These are phyloP conservation scores for Naja naja DNA, from an alignment of 2,113 vertebrate genomes.

Conservation along the genomic window DNA sequence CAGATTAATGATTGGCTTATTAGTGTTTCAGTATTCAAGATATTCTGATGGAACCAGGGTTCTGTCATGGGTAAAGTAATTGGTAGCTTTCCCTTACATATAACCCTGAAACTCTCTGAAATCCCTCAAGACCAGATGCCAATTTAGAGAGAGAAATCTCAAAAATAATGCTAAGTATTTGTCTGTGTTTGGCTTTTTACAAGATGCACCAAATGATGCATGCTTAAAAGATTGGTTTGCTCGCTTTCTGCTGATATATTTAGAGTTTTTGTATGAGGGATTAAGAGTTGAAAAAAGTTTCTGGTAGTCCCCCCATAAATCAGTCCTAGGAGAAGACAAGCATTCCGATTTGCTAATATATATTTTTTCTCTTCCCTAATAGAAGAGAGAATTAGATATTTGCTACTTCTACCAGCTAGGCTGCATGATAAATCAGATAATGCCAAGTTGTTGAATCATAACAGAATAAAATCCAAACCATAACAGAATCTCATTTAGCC, in stretches of 20 bases:
- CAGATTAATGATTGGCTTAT: background rate
- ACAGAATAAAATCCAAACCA: slow-evolving; percentile 34
- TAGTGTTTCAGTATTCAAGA: background rate
- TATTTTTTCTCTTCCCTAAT: background rate
- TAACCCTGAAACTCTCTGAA: background rate
- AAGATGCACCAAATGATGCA: background rate
- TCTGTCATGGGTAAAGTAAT: background rate
- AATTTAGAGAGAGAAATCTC: background rate
- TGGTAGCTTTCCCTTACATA: background rate
- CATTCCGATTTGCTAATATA: background rate
- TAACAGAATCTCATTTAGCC: slow-evolving; percentile 35
- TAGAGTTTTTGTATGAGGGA: background rate
- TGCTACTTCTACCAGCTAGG: slow-evolving; percentile 42
- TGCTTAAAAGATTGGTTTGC: background rate
- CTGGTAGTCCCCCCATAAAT: background rate
- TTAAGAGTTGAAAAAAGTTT: background rate
- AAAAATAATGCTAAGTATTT: background rate
- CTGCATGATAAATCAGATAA: slow-evolving; percentile 37
- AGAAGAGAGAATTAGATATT: slow-evolving; percentile 16
- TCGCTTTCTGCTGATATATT: background rate
- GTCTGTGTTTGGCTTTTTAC: background rate
- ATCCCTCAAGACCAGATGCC: background rate
- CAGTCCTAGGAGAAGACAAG: background rate
- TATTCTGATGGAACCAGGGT: background rate
- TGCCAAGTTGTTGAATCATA: slow-evolving; percentile 26